Conservation (phyloP, 1,140 invertebrate species). For the Thaumetopoea pityocampa region DNA sequence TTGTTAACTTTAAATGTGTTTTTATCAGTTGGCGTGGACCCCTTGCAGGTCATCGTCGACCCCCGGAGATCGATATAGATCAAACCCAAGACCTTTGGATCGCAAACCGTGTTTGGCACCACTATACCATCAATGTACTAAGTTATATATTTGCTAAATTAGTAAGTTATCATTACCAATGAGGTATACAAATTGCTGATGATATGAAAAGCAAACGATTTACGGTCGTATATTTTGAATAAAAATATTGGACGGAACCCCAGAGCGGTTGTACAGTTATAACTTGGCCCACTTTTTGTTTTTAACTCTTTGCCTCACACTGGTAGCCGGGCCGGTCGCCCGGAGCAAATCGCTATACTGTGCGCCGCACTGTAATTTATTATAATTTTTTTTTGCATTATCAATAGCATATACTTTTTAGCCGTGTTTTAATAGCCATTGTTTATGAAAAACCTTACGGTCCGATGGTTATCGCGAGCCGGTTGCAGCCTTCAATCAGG, state of each 20-base stretch:
- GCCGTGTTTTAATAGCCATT: conserved; percentile 62
- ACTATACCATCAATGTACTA: no score
- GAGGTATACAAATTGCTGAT: not conserved
- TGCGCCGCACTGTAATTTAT: conserved; percentile 67
- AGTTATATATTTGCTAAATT: no score
- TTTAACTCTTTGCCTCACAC: conserved; percentile 37
- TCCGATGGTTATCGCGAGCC: conserved; percentile 50
- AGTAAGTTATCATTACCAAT: no score
- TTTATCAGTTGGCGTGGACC: no score
- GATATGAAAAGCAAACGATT: no score
- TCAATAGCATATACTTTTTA: conserved; percentile 63
- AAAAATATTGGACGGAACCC: conserved; percentile 8
- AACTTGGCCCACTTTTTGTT: conserved; percentile 21
- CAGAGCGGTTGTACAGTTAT: not conserved
- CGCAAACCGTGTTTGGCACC: no score
- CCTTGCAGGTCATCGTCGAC: no score
- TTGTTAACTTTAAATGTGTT: no score
- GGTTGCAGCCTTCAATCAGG: no score
- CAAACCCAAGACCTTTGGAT: no score
- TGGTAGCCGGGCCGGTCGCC: conserved; percentile 68
- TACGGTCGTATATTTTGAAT: conserved; percentile 26
- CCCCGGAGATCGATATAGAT: no score
- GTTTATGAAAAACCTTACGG: conserved; percentile 69
- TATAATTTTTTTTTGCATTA: conserved; percentile 74
- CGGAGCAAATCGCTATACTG: conserved; percentile 69